A percentile compares a stretch with the other conserved stretches of the same genome.
Evolutionary conservation across 2,113 vertebrate species (phyloP).

Genomic region (Rhea pennata): DNA sequence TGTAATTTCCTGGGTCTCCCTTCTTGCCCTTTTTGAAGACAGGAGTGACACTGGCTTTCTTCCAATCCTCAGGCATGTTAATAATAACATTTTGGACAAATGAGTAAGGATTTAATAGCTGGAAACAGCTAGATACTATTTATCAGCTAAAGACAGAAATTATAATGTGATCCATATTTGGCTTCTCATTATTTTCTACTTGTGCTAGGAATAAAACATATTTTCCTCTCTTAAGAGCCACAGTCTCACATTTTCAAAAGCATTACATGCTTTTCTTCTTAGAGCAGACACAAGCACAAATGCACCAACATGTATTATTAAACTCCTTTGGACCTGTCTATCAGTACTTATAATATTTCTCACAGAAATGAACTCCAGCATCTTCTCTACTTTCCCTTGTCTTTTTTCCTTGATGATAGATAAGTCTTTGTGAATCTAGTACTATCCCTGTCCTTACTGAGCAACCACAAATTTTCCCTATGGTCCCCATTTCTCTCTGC

Average conservation of each 20-base stretch:
- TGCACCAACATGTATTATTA: background rate
- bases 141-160: background rate
- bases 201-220: background rate
- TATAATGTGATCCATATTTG: background rate
- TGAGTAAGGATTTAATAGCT: background rate
- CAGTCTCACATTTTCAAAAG: background rate
- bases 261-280: background rate
- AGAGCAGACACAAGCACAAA: background rate
- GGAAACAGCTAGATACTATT: background rate
- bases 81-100: background rate
- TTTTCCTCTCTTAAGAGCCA: background rate
- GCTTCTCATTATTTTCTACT: background rate
- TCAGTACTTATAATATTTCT: slow-evolving; percentile 17
- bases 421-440: background rate
- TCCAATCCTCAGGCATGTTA: too few relatives aligned
- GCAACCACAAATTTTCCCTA: slow-evolving; percentile 55
- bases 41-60: too few relatives aligned
- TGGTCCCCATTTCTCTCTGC: slow-evolving; percentile 25
- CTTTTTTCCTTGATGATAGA: slow-evolving; percentile 13
- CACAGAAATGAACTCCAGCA: slow-evolving; percentile 1
- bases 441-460: slow-evolving; percentile 8
- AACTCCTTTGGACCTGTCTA: background rate
- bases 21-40: too few relatives aligned
- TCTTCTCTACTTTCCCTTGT: background rate
- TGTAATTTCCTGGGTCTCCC: too few relatives aligned